Evolutionary conservation across 2,113 vertebrate genomes (phyloP), one percentile per base, ranked within the genome.

Genomic region (Pseudonaja textilis): DNA sequence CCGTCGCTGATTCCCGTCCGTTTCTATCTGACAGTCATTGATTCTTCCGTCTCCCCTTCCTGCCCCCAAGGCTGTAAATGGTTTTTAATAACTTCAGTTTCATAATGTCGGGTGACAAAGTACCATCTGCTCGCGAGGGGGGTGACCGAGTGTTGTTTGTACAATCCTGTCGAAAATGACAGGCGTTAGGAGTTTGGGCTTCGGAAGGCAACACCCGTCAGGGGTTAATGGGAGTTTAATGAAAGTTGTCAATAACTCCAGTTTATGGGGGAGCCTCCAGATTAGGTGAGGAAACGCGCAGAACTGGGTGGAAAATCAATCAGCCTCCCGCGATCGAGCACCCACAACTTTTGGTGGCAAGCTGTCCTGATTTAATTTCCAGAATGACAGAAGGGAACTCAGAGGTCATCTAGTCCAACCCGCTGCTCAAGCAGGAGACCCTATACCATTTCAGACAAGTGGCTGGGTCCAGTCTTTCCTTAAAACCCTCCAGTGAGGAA

Each of bases 11-110:
- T 93, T 95, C 50, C 93, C 91, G 88, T 96, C 95, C 95, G 93
- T 94, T 94, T 89, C 90, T 92, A 91, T 95, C 96, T 96, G 95
- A 96, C 89, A 96, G 94, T 95, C 93, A 96, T 69, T 96, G 93
- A 94, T 94, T 96, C 94, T 91, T 90, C 95, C 4, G 26, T 42
- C 6, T 50, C 90, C 29, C 39, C 16, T 3, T 39, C 95, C 91
- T 69, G 95, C 92, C 69, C 94, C 91, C 8, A 92, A 87, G 93
- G 93, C 93, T 92, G 95, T 95, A 96, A 96, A 96, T 96, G 93
- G 96, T 89, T 96, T 59, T 96, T 96, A 96, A 96, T 96, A 96
- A 95, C 94, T 96, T 96, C 94, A 95, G 94, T 90, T 96, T 95
- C 91, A 92, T 94, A 96, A 91, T 95, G 95, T 94, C 93, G 96